Base-by-base conservation (phyloP, 2,113 vertebrate species). In the Protomyctophum bolini region DNA sequence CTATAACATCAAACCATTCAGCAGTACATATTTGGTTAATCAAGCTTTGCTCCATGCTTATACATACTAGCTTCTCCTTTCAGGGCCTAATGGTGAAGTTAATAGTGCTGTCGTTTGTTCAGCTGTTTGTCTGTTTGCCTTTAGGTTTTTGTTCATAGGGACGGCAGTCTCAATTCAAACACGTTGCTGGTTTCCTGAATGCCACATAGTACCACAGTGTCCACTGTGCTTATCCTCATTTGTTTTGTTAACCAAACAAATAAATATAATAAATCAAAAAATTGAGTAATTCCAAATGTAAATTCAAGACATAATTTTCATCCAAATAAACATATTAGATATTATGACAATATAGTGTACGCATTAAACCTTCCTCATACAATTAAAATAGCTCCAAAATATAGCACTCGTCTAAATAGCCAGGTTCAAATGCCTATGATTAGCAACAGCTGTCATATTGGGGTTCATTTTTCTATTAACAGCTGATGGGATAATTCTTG, bases 81-180 rank as follows among this genome's bases (percentile, higher is more conserved):
- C 51, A 2, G 51, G 12, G 51, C 51, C 11, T n/a, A 54, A 54
- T 11, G 10, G 10, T 54, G 6, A 54, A 55, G 51, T n/a, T 12
- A 48, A 68, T 57, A 59, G 67, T 59, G 14, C 8, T 5, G 7
- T 51, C 45, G 21, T 51, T 69, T 69, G 67, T 69, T 69, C 56
- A 57, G 67, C 64, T 59, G 66, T 48, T 46, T 69, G 57, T 11
- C 28, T 10, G 4, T 46, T 55, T n/a, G 58, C 15, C 51, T 12
- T 41, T 33, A 12, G 54, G 65, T 56, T 33, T 59, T 49, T 28
- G 54, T 67, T 41, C 47, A 46, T 29, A 21, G 28, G 9, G 28
- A 29, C 12, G 9, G 10, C 4, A 33, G 57, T 29, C 57, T 29
- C 57, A 29, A 10, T 58, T 58, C 21, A 58, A 33, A 58, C 21